phyloP scores from a whole-genome alignment of 2,113 vertebrate species.

The Melanocharis versteri region DNA sequence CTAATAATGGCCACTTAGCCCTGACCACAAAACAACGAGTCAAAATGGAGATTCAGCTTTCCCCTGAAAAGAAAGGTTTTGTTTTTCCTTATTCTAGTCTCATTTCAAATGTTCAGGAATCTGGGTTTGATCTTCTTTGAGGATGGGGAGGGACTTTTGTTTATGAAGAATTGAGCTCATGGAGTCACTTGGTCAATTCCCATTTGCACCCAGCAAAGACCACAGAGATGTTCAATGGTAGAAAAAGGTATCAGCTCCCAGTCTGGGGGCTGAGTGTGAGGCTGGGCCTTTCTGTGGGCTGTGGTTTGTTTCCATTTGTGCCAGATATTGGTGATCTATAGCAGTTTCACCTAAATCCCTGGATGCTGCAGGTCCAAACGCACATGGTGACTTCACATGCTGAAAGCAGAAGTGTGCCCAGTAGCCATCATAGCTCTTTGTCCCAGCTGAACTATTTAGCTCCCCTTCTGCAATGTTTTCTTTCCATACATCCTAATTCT shows the following conservation, averaged over 20 bases:
- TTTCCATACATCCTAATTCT: background rate
- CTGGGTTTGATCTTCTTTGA: background rate
- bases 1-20: background rate
- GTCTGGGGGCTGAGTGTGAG: background rate
- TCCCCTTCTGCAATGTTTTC: background rate
- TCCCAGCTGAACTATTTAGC: background rate
- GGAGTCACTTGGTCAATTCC: background rate
- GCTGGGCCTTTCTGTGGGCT: background rate
- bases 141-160: background rate
- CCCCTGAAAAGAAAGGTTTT: background rate
- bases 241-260: background rate
- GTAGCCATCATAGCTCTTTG: background rate
- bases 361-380: background rate
- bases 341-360: background rate
- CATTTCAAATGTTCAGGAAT: background rate
- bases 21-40: background rate
- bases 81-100: background rate
- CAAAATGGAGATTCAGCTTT: background rate
- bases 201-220: background rate
- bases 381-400: rapidly evolving
- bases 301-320: background rate
- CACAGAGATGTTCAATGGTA: background rate
- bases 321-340: background rate
- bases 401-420: background rate
- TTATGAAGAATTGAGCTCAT: rapidly evolving